These are phyloP conservation scores for Daubentonia madagascariensis DNA, from an alignment of 2,113 vertebrate species.

Conservation along the genomic window DNA sequence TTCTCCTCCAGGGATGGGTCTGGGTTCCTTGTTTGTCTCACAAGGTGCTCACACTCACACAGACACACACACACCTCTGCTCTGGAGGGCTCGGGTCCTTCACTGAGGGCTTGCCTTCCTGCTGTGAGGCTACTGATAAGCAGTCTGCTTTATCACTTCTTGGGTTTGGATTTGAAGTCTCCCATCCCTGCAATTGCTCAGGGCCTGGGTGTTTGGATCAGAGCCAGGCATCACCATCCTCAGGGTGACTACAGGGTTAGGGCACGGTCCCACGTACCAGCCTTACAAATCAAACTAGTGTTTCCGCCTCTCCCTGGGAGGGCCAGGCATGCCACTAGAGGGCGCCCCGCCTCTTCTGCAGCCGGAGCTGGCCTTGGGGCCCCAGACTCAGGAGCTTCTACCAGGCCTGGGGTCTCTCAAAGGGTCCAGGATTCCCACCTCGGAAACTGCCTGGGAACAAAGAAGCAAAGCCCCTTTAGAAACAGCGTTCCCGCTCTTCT, in stretches of 20 bases:
- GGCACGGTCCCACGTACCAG: neutral
- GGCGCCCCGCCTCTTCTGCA: neutral
- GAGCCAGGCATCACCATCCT: neutral
- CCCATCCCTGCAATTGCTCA: neutral
- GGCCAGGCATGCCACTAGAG: conserved; percentile 39
- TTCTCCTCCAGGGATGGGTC: neutral
- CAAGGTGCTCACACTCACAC: neutral
- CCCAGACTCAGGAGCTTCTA: neutral
- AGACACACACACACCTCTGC: neutral
- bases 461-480: neutral
- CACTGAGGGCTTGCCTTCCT: neutral
- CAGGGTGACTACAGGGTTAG: neutral
- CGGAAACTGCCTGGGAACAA: neutral
- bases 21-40: neutral
- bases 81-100: neutral
- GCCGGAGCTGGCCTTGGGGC: neutral
- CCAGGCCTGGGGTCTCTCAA: neutral
- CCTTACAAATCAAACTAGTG: neutral
- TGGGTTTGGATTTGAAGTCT: neutral
- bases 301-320: neutral
- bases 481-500: neutral
- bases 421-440: neutral
- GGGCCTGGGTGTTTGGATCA: neutral
- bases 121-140: too few species aligned
- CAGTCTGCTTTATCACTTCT: neutral